phyloP scores from a whole-genome alignment of 2,113 vertebrate species.

The Gadus chalcogrammus region DNA sequence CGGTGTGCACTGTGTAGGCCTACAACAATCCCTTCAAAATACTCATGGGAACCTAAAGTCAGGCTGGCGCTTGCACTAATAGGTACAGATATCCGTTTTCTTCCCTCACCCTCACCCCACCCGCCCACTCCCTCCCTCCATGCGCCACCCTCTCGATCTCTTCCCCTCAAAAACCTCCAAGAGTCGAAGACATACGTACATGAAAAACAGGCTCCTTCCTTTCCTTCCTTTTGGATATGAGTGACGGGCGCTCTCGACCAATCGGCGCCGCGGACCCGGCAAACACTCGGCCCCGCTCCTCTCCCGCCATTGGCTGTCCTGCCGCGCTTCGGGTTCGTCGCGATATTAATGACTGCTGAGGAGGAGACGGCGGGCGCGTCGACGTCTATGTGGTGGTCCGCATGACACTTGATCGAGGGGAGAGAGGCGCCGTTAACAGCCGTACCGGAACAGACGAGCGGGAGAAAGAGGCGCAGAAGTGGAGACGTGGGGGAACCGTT shows the following conservation, averaged over 20 bases:
- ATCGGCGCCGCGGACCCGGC: constrained; percentile 73
- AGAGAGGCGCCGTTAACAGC: constrained; percentile 78
- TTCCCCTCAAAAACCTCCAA: constrained; percentile 59
- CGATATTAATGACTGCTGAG: constrained; percentile 83
- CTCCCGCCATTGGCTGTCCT: constrained; percentile 75
- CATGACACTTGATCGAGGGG: constrained; percentile 75
- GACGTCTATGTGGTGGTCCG: constrained; percentile 70
- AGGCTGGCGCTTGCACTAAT: constrained; percentile 63
- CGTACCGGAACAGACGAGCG: constrained; percentile 53
- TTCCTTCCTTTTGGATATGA: constrained; percentile 33
- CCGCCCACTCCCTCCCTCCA: neutral
- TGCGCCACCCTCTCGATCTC: neutral
- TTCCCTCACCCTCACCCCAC: constrained; percentile 57
- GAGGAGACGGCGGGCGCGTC: constrained; percentile 77
- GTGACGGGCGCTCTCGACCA: constrained; percentile 67
- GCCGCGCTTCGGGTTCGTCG: constrained; percentile 75
- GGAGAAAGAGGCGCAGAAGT: constrained; percentile 56
- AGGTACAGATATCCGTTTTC: constrained; percentile 70
- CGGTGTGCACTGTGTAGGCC: constrained; percentile 56
- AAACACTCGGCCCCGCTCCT: constrained; percentile 57
- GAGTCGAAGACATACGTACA: constrained; percentile 57
- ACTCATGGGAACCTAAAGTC: constrained; percentile 50
- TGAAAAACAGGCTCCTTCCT: constrained; percentile 23
- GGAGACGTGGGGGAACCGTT: constrained; percentile 30
- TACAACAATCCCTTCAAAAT: constrained; percentile 63